These are phyloP conservation scores for Neria commutata DNA, from an alignment of 2,888 invertebrate genomes.

Conservation along the genomic window DNA sequence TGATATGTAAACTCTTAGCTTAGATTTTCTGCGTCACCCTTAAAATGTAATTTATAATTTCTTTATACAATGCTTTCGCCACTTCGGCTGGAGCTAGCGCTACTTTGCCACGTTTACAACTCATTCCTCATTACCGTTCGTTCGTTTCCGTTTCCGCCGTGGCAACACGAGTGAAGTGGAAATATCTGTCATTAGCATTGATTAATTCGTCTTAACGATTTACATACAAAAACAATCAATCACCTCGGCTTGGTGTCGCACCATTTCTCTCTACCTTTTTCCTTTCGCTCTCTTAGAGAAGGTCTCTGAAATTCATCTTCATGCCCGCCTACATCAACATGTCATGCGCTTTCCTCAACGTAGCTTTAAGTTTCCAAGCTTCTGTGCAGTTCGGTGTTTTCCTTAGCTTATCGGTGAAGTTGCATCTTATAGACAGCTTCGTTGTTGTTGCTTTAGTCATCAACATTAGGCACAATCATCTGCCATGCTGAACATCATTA, in stretches of 20 bases:
- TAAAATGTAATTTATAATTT: conserved; percentile 49
- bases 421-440: conserved; percentile 3
- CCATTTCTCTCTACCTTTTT: conserved; percentile 20
- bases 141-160: conserved; percentile 22
- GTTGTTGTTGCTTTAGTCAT: conserved; percentile 28
- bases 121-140: conserved; percentile 19
- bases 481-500: conserved; percentile 47
- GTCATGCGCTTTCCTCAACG: conserved; percentile 39
- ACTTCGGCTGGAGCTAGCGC: neutral
- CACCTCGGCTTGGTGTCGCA: conserved; percentile 41
- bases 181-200: conserved; percentile 62
- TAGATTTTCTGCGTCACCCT: conserved; percentile 28
- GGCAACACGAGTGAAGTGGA: conserved; percentile 21
- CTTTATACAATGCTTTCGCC: conserved; percentile 11
- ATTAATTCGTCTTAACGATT: conserved; percentile 59
- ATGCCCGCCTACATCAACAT: conserved; percentile 29
- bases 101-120: neutral
- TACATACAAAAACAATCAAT: conserved; percentile 56
- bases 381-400: neutral
- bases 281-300: no score
- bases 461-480: conserved; percentile 41
- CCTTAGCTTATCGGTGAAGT: neutral
- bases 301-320: conserved; percentile 15
- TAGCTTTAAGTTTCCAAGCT: conserved; percentile 41
- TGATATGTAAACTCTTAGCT: no score